Percentiles rank a stretch among this genome's conserved stretches.
Evolutionary conservation across 2,113 vertebrate species (phyloP).

Genomic region (Hepsetus odoe): DNA sequence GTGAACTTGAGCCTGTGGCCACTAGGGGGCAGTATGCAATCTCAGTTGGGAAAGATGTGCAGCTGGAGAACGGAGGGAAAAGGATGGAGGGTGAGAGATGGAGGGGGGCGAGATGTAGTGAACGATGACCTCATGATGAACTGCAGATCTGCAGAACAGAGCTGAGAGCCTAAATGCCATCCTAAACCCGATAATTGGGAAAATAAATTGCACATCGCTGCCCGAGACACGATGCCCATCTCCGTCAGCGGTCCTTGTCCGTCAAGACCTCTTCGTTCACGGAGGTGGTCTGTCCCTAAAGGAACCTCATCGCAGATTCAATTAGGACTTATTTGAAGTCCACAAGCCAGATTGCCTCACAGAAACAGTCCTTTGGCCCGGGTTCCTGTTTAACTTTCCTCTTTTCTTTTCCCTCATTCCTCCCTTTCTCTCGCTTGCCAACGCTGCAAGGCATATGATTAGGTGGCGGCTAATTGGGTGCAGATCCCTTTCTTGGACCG

Average conservation of each 20-base stretch:
- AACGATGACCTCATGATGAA: conserved; percentile 78
- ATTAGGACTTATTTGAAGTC: conserved; percentile 57
- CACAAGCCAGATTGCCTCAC: conserved; percentile 63
- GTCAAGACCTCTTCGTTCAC: conserved; percentile 3
- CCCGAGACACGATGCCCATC: conserved; percentile 27
- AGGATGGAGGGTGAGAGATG: conserved; percentile 41
- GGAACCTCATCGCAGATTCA: conserved; percentile 59
- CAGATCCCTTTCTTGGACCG: conserved; percentile 74
- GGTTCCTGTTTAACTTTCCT: conserved; percentile 45
- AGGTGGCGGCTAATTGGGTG: conserved; percentile 72
- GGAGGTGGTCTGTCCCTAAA: conserved; percentile 33
- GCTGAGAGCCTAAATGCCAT: conserved; percentile 71
- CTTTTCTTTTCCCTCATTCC: conserved; percentile 38
- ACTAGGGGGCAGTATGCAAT: conserved; percentile 45
- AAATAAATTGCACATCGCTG: conserved; percentile 55
- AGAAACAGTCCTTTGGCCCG: conserved; percentile 60
- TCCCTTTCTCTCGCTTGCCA: conserved; percentile 57
- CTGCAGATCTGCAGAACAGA: conserved; percentile 68
- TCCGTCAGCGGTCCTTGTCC: conserved; percentile 42
- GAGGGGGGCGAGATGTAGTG: conserved; percentile 56
- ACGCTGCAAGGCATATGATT: conserved; percentile 67
- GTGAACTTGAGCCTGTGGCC: no score
- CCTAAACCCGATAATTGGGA: conserved; percentile 63
- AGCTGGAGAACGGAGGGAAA: conserved; percentile 53
- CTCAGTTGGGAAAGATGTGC: background rate